These are phyloP conservation scores for Camponotus fellah DNA, from an alignment of 2,888 invertebrate genomes.

Conservation along the genomic window DNA sequence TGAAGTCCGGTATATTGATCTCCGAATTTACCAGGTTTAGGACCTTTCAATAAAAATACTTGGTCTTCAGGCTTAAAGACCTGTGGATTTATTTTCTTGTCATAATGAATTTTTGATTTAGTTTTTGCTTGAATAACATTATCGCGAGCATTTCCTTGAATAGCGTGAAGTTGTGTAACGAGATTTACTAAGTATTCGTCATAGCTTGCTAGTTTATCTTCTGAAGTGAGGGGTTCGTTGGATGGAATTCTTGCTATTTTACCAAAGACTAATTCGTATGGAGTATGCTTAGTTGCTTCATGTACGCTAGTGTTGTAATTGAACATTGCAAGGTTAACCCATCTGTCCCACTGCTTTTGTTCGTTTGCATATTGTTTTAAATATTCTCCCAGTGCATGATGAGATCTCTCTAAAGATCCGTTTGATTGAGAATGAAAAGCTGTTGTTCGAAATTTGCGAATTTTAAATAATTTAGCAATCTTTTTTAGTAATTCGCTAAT, in stretches of 20 bases:
- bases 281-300: background rate
- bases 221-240: background rate
- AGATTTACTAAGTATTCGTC: background rate
- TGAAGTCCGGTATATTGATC: background rate
- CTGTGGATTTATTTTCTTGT: background rate
- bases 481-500: no score
- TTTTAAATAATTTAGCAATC: no score
- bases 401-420: no score
- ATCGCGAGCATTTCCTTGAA: background rate
- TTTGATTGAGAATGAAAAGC: no score
- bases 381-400: no score
- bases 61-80: background rate
- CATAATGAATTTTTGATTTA: background rate
- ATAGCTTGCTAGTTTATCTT: background rate
- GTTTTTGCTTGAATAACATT: background rate
- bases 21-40: background rate
- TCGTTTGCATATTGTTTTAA: no score
- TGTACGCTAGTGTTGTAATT: background rate
- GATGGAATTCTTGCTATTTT: background rate
- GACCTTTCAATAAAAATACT: background rate
- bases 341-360: no score
- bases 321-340: no score
- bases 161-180: background rate
- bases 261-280: background rate
- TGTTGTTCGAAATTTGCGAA: no score